Percentiles rank a stretch among this genome's conserved stretches.
These are phyloP conservation scores for Dipodomys spectabilis DNA, from an alignment of 2,113 vertebrate species.

Conservation along the genomic window DNA sequence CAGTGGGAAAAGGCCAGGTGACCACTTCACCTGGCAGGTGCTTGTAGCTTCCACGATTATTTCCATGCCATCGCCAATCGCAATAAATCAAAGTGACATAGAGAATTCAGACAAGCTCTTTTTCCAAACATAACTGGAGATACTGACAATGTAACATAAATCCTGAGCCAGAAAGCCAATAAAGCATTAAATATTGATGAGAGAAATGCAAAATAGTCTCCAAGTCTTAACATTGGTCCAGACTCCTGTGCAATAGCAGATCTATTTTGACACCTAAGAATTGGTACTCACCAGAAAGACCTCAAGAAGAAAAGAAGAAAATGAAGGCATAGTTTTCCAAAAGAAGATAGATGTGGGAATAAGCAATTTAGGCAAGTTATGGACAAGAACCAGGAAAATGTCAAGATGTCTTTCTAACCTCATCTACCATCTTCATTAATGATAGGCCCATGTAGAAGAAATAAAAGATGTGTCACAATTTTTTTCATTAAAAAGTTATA, in stretches of 20 bases:
- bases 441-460: no score
- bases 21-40: background rate
- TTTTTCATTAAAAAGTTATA: no score
- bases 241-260: background rate
- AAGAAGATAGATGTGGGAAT: background rate
- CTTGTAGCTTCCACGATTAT: background rate
- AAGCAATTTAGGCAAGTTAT: background rate
- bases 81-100: conserved; percentile 33
- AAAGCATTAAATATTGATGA: background rate
- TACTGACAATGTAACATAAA: background rate
- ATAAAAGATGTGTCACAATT: no score
- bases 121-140: conserved; percentile 39
- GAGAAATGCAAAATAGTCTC: conserved; percentile 11
- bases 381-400: background rate
- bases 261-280: background rate
- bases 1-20: conserved; percentile 49
- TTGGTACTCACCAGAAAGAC: no score
- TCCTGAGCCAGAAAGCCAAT: conserved; percentile 19
- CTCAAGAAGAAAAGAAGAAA: background rate
- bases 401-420: background rate
- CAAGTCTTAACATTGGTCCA: background rate
- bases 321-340: background rate
- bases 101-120: background rate
- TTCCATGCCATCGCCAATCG: background rate
- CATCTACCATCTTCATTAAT: background rate